Evolutionary conservation across 2,797 vertebrate genomes (phyloP).

Genomic region (Oceanodroma leucorhoa): DNA sequence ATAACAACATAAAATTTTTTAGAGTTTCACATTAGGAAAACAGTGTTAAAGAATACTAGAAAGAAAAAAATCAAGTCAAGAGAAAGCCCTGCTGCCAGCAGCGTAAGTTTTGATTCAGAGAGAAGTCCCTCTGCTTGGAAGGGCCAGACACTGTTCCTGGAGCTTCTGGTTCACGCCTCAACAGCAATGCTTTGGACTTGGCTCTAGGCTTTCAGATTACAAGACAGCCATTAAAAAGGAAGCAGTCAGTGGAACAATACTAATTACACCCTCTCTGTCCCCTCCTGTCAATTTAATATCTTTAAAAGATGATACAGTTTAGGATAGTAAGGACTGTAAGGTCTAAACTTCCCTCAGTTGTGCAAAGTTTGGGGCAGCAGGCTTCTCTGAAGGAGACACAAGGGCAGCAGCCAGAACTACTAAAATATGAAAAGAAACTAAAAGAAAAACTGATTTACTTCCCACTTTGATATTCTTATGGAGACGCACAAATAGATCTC

Average conservation of each 20-base stretch:
- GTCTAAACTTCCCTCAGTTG: neutral
- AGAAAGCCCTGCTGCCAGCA: neutral
- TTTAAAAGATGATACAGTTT: neutral
- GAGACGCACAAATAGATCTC: neutral
- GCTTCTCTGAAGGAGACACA: neutral
- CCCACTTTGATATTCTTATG: neutral
- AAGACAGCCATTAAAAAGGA: neutral
- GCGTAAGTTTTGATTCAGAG: neutral
- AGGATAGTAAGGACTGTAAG: neutral
- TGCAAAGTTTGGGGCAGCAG: neutral
- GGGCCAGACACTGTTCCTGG: neutral
- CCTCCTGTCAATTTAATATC: accelerated
- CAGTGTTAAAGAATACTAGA: neutral
- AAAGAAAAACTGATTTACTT: neutral
- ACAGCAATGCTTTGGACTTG: neutral
- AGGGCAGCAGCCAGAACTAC: neutral
- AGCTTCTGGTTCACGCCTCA: neutral
- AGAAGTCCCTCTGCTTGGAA: neutral
- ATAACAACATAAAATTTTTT: neutral
- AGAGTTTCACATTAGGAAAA: neutral
- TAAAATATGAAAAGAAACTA: neutral
- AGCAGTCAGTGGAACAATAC: neutral
- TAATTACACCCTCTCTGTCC: neutral
- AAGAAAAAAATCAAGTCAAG: neutral
- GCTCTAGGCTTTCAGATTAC: neutral